A percentile compares a stretch with the other conserved stretches of the same genome.
phyloP scores from a whole-genome alignment of 2,888 invertebrate species.

The Temnothorax unifasciatus region DNA sequence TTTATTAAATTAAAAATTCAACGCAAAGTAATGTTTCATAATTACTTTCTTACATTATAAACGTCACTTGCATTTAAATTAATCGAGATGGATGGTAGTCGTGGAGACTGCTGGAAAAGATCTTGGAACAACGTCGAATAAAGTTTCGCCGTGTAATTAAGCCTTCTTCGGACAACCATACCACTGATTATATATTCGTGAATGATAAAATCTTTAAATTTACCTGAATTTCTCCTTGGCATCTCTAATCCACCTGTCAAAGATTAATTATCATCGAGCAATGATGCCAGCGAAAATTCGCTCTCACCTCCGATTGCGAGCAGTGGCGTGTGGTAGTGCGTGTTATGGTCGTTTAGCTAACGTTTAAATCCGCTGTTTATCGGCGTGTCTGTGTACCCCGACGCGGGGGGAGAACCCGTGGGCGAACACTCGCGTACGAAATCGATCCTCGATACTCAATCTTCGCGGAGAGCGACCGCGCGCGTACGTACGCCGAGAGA shows the following conservation, averaged over 20 bases:
- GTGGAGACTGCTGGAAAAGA: neutral
- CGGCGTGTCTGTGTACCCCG: neutral
- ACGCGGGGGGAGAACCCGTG: neutral
- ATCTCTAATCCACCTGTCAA: conserved; percentile 19
- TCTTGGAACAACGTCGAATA: neutral
- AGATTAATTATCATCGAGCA: conserved; percentile 29
- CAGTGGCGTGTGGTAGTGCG: neutral
- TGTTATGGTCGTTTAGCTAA: conserved; percentile 39
- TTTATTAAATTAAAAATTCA: conserved; percentile 35
- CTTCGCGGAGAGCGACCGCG: neutral
- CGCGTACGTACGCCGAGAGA: neutral
- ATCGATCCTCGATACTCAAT: conserved; percentile 39
- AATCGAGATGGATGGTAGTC: conserved; percentile 1
- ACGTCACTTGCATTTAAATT: conserved; percentile 22
- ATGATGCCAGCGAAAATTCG: conserved; percentile 24
- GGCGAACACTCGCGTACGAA: conserved; percentile 13
- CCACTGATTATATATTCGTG: neutral
- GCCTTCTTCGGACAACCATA: neutral
- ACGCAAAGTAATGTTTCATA: neutral
- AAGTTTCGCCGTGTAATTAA: conserved; percentile 18
- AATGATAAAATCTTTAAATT: conserved; percentile 18
- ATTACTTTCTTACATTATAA: conserved; percentile 19
- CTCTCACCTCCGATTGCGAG: conserved; percentile 17
- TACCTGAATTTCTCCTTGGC: neutral
- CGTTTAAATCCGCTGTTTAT: conserved; percentile 44